Base-by-base conservation (phyloP, 92 coral and sea anemone species). In the Epizoanthus stellaris region DNA sequence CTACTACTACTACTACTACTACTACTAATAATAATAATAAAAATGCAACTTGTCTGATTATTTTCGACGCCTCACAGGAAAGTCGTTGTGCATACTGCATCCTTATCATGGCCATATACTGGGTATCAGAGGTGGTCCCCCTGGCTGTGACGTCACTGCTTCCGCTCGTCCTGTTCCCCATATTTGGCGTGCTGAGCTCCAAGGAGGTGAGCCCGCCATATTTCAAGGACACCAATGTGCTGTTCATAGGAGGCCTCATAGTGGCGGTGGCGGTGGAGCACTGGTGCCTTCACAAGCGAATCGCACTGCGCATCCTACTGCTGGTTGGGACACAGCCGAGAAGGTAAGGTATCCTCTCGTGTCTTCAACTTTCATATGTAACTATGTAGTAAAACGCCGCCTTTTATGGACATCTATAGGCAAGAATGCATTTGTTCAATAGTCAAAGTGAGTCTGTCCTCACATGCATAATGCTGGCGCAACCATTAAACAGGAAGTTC, bases 181-280 rank as follows among this genome's bases (percentile, higher is more conserved):
- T 94, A 63, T 88, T 96, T 87, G 99, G 99, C 17, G 99, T 96
- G 87, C 95, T 96, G 63, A 95, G 91, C 6, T 93, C 99, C 30
- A 94, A 96, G 76, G 77, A 92, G 23, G 95, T 94, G 66, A 91
- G 95, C 23, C 90, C 93, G 0, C 99, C 97, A 0, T 96, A 96
- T 82, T 96, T 96, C 82, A 93, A 91, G 57, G 99, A 96, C 73
- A 93, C 99, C 43, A 96, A 92, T 73, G 98, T 92, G 19, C 90
- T 96, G 60, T 95, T 96, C 61, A 75, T 96, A 71, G 99, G 99
- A 21, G 99, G 99, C 4, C 82, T 96, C 56, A 90, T 96, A 2
- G 98, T 96, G 43, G 99, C 99, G 5, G 95, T 91, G 63, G 99
- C 99, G 23, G 95, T 96, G 59, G 99, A 96, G 64, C 91, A 96